These are phyloP conservation scores for Temnothorax nylanderi DNA, from an alignment of 1,140 invertebrate genomes.

Conservation along the genomic window DNA sequence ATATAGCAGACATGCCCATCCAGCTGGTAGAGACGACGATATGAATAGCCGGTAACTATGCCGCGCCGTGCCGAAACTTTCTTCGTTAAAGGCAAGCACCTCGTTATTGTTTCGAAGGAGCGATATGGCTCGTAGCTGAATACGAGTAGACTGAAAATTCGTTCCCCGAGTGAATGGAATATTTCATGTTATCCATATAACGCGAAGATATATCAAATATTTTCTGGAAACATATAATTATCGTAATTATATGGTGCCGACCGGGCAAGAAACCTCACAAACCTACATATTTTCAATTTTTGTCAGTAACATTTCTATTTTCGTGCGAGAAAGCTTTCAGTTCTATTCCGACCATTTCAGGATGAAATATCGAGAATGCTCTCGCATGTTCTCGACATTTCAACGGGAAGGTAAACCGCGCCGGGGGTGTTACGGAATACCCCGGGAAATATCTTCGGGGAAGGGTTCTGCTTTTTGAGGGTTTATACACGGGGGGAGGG, in stretches of 20 bases:
- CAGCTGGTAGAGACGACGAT: conserved; percentile 19
- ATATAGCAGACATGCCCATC: conserved; percentile 40
- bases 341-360: not conserved
- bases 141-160: conserved; percentile 24
- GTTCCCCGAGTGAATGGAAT: not conserved
- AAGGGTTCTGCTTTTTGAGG: conserved; percentile 39
- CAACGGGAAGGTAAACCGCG: conserved; percentile 55
- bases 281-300: not conserved
- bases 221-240: not conserved
- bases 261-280: not conserved
- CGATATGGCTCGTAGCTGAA: not conserved
- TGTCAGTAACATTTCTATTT: not conserved
- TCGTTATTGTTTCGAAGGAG: conserved; percentile 53
- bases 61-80: conserved; percentile 50
- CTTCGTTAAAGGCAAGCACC: conserved; percentile 53
- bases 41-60: conserved; percentile 39
- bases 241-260: not conserved
- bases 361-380: conserved; percentile 51
- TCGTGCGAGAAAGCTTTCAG: not conserved
- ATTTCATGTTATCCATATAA: not conserved
- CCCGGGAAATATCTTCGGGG: not conserved
- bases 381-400: conserved; percentile 39
- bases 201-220: not conserved
- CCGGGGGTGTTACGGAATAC: conserved; percentile 16
- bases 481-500: not conserved